Percentiles rank a stretch among this genome's conserved stretches.
These are phyloP conservation scores for Orgyia antiqua DNA, from an alignment of 2,888 invertebrate genomes.

Conservation along the genomic window DNA sequence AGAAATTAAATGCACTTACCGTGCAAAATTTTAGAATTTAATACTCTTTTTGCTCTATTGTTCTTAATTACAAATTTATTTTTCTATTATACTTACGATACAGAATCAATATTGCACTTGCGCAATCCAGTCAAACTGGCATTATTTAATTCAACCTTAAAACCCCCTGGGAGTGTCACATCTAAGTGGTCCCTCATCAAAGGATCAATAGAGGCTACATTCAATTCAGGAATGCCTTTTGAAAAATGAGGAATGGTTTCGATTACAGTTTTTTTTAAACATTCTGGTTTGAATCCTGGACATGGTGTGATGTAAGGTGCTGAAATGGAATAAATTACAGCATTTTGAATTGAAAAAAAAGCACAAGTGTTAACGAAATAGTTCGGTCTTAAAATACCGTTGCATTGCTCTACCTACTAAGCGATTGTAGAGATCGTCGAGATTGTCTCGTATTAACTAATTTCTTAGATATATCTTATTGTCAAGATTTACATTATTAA, in stretches of 20 bases:
- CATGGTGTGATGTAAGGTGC: constrained; percentile 39
- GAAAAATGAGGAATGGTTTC: constrained; percentile 42
- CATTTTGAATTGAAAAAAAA: not conserved
- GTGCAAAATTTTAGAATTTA: too few species aligned
- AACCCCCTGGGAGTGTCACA: constrained; percentile 42
- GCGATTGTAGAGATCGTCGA: too few species aligned
- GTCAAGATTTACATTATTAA: too few species aligned
- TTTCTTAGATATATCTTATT: too few species aligned
- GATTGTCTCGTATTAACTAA: too few species aligned
- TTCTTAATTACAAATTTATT: too few species aligned
- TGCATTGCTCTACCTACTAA: not conserved
- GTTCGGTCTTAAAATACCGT: not conserved
- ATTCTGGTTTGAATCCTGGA: constrained; percentile 41
- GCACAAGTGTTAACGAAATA: not conserved
- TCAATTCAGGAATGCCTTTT: constrained; percentile 47
- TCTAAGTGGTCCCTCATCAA: constrained; percentile 30
- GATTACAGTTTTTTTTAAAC: constrained; percentile 44
- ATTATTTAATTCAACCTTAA: constrained; percentile 43
- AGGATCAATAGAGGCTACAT: constrained; percentile 42
- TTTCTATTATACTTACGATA: constrained; percentile 46
- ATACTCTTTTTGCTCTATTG: too few species aligned
- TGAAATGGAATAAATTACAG: constrained; percentile 1
- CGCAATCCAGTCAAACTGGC: constrained; percentile 48
- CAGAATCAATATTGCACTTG: constrained; percentile 49
- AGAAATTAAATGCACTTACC: too few species aligned